These are phyloP conservation scores for Nyctalus aviator DNA, from an alignment of 2,797 vertebrate species.

Conservation along the genomic window DNA sequence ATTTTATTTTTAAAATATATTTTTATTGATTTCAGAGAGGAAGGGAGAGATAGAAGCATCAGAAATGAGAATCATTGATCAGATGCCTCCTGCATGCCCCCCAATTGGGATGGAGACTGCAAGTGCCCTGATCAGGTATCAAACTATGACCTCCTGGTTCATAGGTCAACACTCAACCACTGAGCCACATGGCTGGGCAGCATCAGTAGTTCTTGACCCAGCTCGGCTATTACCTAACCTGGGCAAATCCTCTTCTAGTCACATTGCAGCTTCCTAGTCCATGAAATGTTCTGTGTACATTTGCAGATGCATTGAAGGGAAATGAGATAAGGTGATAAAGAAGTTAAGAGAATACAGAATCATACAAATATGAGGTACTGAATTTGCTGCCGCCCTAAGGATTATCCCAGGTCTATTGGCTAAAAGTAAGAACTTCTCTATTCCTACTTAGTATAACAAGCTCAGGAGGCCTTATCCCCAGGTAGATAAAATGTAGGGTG, in stretches of 20 bases:
- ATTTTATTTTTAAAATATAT: too few relatives aligned
- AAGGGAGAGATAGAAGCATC: too few relatives aligned
- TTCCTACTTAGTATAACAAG: background rate
- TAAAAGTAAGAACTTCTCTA: background rate
- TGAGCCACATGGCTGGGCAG: background rate
- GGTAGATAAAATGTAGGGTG: background rate
- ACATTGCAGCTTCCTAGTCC: slow-evolving; percentile 15
- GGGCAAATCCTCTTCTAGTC: background rate
- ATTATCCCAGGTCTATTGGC: background rate
- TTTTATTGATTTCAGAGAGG: too few relatives aligned
- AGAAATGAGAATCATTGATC: too few relatives aligned
- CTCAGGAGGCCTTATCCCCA: background rate
- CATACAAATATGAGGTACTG: background rate
- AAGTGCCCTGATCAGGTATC: too few relatives aligned
- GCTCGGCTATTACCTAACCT: background rate
- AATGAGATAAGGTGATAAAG: background rate
- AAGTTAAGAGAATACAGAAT: background rate
- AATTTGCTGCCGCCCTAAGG: slow-evolving; percentile 36
- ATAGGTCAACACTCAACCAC: too few relatives aligned
- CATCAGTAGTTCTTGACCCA: background rate
- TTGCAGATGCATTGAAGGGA: background rate
- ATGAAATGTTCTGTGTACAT: background rate
- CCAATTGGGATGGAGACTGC: too few relatives aligned
- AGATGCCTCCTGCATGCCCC: too few relatives aligned
- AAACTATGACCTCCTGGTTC: too few relatives aligned